phyloP scores from a whole-genome alignment of 1,140 invertebrate species.

The Grapholita molesta region DNA sequence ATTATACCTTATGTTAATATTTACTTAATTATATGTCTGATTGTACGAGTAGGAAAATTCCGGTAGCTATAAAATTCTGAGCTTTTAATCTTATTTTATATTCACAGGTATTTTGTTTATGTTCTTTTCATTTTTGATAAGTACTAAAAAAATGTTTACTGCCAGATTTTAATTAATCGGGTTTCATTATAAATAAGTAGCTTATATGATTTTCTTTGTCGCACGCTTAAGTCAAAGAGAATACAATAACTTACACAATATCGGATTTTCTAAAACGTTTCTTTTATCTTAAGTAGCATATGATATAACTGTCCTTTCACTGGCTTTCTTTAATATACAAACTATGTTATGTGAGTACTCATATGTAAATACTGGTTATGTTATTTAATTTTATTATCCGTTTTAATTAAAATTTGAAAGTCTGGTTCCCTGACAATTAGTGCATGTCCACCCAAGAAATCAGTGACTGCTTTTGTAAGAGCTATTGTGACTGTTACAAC shows the following conservation, averaged over 20 bases:
- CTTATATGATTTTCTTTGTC: too few relatives aligned
- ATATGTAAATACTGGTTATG: constrained; percentile 3
- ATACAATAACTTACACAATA: background rate
- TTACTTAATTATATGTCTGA: background rate
- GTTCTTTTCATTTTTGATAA: too few relatives aligned
- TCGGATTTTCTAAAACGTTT: background rate
- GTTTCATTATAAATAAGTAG: too few relatives aligned
- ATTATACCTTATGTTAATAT: background rate
- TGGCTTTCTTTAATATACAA: background rate
- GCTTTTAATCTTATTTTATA: too few relatives aligned
- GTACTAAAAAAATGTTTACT: too few relatives aligned
- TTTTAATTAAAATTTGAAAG: constrained; percentile 11
- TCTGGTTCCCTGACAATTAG: constrained; percentile 11
- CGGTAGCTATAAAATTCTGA: too few relatives aligned
- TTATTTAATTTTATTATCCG: background rate
- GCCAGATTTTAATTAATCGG: too few relatives aligned
- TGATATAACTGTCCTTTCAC: background rate
- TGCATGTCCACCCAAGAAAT: constrained; percentile 4
- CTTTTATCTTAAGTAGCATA: background rate
- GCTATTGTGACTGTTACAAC: background rate
- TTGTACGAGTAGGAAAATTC: too few relatives aligned
- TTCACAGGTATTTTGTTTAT: too few relatives aligned
- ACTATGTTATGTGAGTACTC: background rate
- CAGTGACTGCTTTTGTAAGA: background rate
- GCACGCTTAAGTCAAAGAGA: too few relatives aligned